Percentiles rank a stretch among this genome's conserved stretches.
These are phyloP conservation scores for Lycopodina hypogea DNA, from an alignment of 37 sponge, comb jelly and placozoan genomes.

Conservation along the genomic window DNA sequence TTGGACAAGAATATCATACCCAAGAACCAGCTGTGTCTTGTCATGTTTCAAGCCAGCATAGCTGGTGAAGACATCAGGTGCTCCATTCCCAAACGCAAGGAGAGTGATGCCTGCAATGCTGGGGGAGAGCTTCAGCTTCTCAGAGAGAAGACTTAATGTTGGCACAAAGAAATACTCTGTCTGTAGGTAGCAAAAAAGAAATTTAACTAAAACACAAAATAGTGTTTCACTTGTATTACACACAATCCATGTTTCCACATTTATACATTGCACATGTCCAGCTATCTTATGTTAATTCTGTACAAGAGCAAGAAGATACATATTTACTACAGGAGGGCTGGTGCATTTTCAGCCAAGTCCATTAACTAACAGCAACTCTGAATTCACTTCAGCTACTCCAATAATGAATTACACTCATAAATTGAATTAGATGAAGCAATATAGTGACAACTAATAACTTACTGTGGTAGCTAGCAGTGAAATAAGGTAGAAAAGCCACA, in stretches of 20 bases:
- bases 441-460: constrained; percentile 24
- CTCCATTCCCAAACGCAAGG: constrained; percentile 85
- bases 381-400: too few relatives aligned
- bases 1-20: constrained; percentile 41
- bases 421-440: too few relatives aligned
- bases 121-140: constrained; percentile 68
- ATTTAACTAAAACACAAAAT: background rate
- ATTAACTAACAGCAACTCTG: too few relatives aligned
- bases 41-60: constrained; percentile 61
- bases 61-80: constrained; percentile 85
- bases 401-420: too few relatives aligned
- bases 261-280: background rate
- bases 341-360: too few relatives aligned
- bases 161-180: constrained; percentile 87
- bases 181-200: constrained; percentile 20
- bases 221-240: background rate
- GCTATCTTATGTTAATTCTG: too few relatives aligned
- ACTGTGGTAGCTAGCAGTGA: constrained; percentile 87
- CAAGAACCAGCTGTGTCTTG: constrained; percentile 56
- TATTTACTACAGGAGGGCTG: too few relatives aligned
- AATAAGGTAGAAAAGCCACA: constrained; percentile 81
- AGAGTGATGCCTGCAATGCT: constrained; percentile 85
- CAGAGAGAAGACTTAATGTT: constrained; percentile 69
- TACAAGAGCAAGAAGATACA: too few relatives aligned
- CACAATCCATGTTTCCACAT: background rate